Evolutionary conservation across 2,113 vertebrate species (phyloP).

Genomic region (Perca flavescens): DNA sequence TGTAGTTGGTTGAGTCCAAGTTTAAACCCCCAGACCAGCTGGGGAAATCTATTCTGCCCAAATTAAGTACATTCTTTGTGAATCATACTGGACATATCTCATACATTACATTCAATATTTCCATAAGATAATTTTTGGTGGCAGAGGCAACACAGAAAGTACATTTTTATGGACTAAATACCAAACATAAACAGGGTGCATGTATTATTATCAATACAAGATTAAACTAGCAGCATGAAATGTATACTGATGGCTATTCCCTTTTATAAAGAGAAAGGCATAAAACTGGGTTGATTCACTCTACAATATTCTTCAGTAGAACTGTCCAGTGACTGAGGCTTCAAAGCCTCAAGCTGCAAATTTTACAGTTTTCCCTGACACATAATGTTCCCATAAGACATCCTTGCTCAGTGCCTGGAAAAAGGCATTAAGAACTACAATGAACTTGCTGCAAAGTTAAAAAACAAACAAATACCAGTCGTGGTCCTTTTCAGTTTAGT

Average conservation of each 20-base stretch:
- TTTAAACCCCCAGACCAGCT: conserved; percentile 65
- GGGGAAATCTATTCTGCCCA: conserved; percentile 13
- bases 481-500: not conserved
- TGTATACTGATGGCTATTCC: not conserved
- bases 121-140: not conserved
- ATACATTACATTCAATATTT: conserved; percentile 54
- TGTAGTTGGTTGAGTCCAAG: not conserved
- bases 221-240: not conserved
- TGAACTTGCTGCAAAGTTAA: not conserved
- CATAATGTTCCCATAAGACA: not conserved
- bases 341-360: not conserved
- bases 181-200: not conserved
- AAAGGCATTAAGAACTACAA: not conserved
- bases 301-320: not conserved
- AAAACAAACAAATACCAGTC: not conserved
- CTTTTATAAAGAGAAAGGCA: conserved; percentile 3
- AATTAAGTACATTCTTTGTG: conserved; percentile 36
- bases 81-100: not conserved
- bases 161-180: accelerated
- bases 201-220: not conserved
- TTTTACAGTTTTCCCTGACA: not conserved
- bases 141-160: conserved; percentile 6
- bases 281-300: not conserved
- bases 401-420: not conserved
- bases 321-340: not conserved